Base-by-base conservation (phyloP, 2,113 vertebrate species). In the Brachyhypopomus gauderio region DNA sequence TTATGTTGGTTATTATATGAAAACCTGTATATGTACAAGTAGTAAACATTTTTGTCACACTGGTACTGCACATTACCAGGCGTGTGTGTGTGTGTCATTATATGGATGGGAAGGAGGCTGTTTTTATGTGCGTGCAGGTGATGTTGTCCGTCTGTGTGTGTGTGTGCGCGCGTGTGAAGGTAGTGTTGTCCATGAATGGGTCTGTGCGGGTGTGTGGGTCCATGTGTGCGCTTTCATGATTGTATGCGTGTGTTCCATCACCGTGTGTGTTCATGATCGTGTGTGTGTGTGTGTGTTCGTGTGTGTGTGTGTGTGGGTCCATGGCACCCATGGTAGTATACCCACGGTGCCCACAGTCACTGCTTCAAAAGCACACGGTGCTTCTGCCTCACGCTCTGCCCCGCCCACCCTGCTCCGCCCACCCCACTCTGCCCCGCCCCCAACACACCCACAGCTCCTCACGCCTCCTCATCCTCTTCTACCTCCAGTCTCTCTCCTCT, bases 321-420 rank as follows among this genome's bases (percentile, higher is more conserved):
- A n/a, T 67, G 41, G 41, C 38, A 38, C 12, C 45, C 17, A 87
- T 87, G 45, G 45, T 16, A 81, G 3, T 84, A 84, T 25, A 83
- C 88, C 86, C 94, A 96, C 93, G 92, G 85, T 89, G 94, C 91
- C 93, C 91, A 92, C 92, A 90, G 88, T 89, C 91, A 89, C 92
- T 84, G 84, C 90, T 34, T 76, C 87, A 22, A 82, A 73, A 72
- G 86, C 87, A 89, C 87, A 90, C 82, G 82, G 72, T 90, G 79
- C 93, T 91, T 95, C 90, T 86, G 85, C 80, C 78, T 70, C 79
- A 38, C 66, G 22, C 72, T 23, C 75, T 72, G 79, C 75, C 34
- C 72, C 12, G 45, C 27, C 75, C 75, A 81, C 75, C 34, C 72
- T 52, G 48, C 58, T 64, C 64, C 52, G 64, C 78, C 69, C 71